These are phyloP conservation scores for Lacerta bilineata DNA, from an alignment of 2,797 vertebrate genomes.

Conservation along the genomic window DNA sequence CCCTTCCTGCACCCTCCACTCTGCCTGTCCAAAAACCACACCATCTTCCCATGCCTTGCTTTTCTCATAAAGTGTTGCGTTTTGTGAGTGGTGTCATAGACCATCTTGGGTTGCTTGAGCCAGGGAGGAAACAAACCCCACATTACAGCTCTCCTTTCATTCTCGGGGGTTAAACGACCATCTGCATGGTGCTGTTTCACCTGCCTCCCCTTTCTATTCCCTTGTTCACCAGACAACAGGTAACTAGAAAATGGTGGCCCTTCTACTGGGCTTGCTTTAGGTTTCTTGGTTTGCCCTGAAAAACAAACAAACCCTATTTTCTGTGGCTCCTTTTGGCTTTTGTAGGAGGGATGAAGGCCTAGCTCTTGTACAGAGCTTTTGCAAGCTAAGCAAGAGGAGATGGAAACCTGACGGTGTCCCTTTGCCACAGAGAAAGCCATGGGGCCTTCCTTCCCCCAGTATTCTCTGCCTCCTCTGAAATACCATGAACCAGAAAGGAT, in stretches of 20 bases:
- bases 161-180: neutral
- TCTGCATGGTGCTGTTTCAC: neutral
- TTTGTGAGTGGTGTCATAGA: neutral
- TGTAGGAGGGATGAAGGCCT: too few species aligned
- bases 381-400: neutral
- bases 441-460: neutral
- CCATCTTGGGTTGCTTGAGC: accelerated
- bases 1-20: neutral
- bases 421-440: neutral
- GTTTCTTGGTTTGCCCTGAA: neutral
- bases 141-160: neutral
- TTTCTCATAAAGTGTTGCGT: slow-evolving; percentile 8
- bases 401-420: too few species aligned
- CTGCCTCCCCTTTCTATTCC: accelerated
- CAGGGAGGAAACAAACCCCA: neutral
- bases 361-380: too few species aligned
- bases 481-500: too few species aligned
- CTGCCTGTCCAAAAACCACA: neutral
- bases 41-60: neutral
- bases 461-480: neutral
- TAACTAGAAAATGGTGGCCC: neutral
- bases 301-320: neutral
- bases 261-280: neutral
- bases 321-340: neutral
- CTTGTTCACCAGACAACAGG: neutral